Evolutionary conservation across 1,140 invertebrate genomes (phyloP).

Genomic region (Episyrphus balteatus): DNA sequence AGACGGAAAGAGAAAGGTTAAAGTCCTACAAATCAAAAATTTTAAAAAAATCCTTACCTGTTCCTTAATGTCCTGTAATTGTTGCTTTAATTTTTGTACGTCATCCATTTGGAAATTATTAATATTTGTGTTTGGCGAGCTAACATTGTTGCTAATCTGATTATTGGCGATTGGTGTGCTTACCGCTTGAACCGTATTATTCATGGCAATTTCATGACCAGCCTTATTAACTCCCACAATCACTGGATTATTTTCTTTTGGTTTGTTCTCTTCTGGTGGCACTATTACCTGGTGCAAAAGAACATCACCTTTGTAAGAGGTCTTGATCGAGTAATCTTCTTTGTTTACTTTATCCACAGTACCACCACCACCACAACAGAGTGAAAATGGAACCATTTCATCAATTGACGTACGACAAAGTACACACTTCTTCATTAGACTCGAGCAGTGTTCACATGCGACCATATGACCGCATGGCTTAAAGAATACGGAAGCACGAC

Average conservation of each 20-base stretch:
- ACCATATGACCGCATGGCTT: slow-evolving; percentile 92
- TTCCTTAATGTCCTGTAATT: slow-evolving; percentile 94
- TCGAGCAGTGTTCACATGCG: slow-evolving; percentile 83
- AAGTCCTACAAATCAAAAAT: not conserved
- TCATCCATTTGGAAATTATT: slow-evolving; percentile 48
- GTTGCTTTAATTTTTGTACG: slow-evolving; percentile 89
- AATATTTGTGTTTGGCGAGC: slow-evolving; percentile 26
- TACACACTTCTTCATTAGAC: slow-evolving; percentile 94
- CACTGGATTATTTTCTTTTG: too few relatives aligned
- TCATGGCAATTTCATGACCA: slow-evolving; percentile 30
- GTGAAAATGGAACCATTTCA: slow-evolving; percentile 55
- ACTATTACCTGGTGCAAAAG: too few relatives aligned
- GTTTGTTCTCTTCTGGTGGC: too few relatives aligned
- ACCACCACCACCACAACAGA: slow-evolving; percentile 53
- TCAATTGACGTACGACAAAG: slow-evolving; percentile 83
- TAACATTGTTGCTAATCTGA: too few relatives aligned
- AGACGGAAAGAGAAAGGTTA: slow-evolving; percentile 3
- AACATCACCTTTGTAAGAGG: too few relatives aligned
- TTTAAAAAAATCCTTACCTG: slow-evolving; percentile 50
- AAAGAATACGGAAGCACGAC: slow-evolving; percentile 81
- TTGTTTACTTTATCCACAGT: slow-evolving; percentile 40
- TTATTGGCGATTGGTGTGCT: slow-evolving; percentile 10
- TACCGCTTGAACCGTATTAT: slow-evolving; percentile 29
- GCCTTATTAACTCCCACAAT: slow-evolving; percentile 20
- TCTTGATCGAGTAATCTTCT: slow-evolving; percentile 3